Evolutionary conservation across 2,797 vertebrate genomes (phyloP).

Genomic region (Rhinogobio ventralis): DNA sequence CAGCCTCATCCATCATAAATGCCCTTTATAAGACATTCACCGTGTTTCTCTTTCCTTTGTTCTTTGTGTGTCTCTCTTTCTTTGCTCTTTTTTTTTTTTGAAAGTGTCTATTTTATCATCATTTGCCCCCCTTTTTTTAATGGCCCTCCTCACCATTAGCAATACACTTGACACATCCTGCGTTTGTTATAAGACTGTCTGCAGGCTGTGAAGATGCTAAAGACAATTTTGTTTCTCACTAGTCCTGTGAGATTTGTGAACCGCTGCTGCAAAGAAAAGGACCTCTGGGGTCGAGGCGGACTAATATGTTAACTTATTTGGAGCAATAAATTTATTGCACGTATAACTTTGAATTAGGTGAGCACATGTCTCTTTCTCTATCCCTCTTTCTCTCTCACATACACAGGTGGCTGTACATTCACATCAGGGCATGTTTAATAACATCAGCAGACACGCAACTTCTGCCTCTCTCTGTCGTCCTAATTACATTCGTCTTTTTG

Average conservation of each 20-base stretch:
- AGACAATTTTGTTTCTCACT: slow-evolving; percentile 31
- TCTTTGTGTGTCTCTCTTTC: slow-evolving; percentile 4
- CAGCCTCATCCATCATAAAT: slow-evolving; percentile 62
- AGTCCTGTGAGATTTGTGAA: slow-evolving; percentile 30
- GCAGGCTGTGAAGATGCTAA: slow-evolving; percentile 41
- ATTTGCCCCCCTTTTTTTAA: slow-evolving; percentile 31
- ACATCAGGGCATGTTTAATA: slow-evolving; percentile 39
- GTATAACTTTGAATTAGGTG: slow-evolving; percentile 30
- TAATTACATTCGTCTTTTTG: slow-evolving; percentile 61
- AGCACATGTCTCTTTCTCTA: neutral
- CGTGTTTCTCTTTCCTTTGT: slow-evolving; percentile 9
- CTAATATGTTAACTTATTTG: slow-evolving; percentile 33
- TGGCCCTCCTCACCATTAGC: slow-evolving; percentile 22
- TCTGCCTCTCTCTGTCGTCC: slow-evolving; percentile 42
- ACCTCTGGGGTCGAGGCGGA: slow-evolving; percentile 27
- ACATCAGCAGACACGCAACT: slow-evolving; percentile 28
- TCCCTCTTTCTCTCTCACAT: neutral
- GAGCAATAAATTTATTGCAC: slow-evolving; percentile 32
- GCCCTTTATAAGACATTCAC: slow-evolving; percentile 56
- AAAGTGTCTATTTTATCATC: slow-evolving; percentile 31
- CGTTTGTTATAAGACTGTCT: slow-evolving; percentile 37
- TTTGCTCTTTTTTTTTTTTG: slow-evolving; percentile 20
- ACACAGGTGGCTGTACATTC: slow-evolving; percentile 4
- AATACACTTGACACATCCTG: slow-evolving; percentile 19
- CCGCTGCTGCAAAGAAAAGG: slow-evolving; percentile 1